A percentile compares a stretch with the other conserved stretches of the same genome.
Conservation (phyloP, 2,797 vertebrate species). For the Onychomys torridus region DNA sequence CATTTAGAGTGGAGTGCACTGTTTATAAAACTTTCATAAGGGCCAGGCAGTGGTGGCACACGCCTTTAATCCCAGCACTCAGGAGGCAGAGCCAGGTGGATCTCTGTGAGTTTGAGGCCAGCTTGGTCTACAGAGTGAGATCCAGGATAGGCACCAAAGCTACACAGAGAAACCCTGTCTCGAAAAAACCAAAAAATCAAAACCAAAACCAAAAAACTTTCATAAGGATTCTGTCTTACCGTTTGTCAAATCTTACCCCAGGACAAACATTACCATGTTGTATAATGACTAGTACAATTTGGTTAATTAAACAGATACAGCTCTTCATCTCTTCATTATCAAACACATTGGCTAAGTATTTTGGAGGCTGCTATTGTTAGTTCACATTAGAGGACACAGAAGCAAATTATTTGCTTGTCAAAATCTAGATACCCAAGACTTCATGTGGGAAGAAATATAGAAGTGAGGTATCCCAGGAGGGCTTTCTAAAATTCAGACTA, state of each 20-base stretch:
- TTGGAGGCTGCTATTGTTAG: not conserved
- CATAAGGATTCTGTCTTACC: not conserved
- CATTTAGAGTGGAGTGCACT: not conserved
- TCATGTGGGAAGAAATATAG: not conserved
- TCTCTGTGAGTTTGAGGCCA: no score
- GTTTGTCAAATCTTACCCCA: not conserved
- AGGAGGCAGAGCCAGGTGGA: no score
- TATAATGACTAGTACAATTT: not conserved
- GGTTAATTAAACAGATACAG: not conserved
- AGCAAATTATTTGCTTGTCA: conserved; percentile 30
- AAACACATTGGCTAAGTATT: not conserved
- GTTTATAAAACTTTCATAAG: conserved; percentile 7
- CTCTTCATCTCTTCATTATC: not conserved
- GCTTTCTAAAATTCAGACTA: conserved; percentile 16
- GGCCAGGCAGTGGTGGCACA: no score
- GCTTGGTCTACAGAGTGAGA: no score
- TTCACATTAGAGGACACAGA: not conserved
- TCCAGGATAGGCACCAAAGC: no score
- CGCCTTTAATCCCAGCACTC: no score
- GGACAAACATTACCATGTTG: not conserved
- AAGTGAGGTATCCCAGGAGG: not conserved
- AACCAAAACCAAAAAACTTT: not conserved
- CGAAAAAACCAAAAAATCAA: no score
- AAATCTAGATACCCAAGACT: not conserved
- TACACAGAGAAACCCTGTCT: no score